These are phyloP conservation scores for Pogoniulus pusillus DNA, from an alignment of 2,797 vertebrate species.

Conservation along the genomic window DNA sequence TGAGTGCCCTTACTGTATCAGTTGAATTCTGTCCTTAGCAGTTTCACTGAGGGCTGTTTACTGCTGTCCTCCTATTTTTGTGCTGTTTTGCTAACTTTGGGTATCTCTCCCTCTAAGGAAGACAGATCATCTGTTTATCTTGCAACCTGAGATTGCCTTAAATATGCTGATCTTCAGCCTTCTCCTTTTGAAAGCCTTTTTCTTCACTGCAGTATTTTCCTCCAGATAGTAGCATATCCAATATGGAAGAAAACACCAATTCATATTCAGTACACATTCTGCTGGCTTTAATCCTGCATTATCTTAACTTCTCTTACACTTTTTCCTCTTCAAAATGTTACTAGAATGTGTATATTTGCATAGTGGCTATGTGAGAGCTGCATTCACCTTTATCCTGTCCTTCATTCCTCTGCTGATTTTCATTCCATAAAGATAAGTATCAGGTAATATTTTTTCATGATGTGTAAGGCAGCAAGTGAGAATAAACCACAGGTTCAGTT, in stretches of 20 bases:
- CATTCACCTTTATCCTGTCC: constrained; percentile 1
- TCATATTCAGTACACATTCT: neutral
- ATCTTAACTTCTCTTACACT: neutral
- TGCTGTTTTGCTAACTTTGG: neutral
- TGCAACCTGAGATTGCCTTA: neutral
- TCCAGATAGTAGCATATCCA: neutral
- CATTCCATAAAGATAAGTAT: neutral
- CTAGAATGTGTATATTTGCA: neutral
- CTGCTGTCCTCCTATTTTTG: neutral
- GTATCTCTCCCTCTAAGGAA: neutral
- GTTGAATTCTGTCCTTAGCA: neutral
- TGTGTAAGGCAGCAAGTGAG: neutral
- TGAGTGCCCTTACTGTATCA: neutral
- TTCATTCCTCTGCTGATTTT: constrained; percentile 15
- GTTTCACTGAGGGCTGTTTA: neutral
- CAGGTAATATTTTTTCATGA: neutral
- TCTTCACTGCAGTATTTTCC: neutral
- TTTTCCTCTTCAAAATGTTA: neutral
- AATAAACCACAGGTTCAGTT: neutral
- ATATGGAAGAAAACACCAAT: fast-evolving
- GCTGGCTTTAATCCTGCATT: neutral
- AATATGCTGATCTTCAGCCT: neutral
- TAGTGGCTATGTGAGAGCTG: neutral
- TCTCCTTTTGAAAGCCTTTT: neutral
- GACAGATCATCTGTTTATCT: constrained; percentile 5